Conservation (phyloP, 2,888 invertebrate genomes). For the Aquatica leii region DNA sequence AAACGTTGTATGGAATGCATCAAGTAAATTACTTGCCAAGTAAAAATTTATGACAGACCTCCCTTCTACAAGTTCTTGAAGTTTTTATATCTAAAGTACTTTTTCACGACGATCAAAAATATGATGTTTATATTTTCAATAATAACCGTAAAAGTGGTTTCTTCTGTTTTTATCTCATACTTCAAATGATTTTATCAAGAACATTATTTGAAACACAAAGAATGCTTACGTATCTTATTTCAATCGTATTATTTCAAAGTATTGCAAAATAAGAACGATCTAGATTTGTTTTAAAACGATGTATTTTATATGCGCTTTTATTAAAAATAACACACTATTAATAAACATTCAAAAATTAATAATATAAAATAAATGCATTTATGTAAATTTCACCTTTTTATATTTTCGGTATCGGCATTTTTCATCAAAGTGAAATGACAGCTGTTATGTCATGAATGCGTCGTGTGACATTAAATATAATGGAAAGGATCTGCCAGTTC, state of each 20-base stretch:
- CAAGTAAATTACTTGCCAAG: slow-evolving; percentile 11
- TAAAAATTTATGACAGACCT: slow-evolving; percentile 4
- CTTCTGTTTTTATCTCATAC: slow-evolving; percentile 1
- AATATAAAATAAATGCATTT: not conserved
- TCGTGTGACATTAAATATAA: slow-evolving; percentile 39
- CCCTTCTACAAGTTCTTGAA: slow-evolving; percentile 4
- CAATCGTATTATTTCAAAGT: not conserved
- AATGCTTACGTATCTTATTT: not conserved
- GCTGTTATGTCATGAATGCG: slow-evolving; percentile 29
- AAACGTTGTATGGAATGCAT: not conserved
- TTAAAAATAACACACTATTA: not conserved
- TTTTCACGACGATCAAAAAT: slow-evolving; percentile 10
- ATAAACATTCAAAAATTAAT: not conserved
- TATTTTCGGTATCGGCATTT: slow-evolving; percentile 21
- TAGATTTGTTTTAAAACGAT: not conserved
- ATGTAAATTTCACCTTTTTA: not conserved
- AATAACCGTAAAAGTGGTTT: not conserved
- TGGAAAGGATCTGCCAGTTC: slow-evolving; percentile 38
- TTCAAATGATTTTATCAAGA: slow-evolving; percentile 8
- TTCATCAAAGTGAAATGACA: slow-evolving; percentile 25
- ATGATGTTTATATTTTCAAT: slow-evolving; percentile 9
- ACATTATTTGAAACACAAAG: slow-evolving; percentile 4
- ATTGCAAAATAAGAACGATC: not conserved
- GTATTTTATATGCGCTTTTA: not conserved
- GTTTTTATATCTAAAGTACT: slow-evolving; percentile 10